These are phyloP conservation scores for Engystomops pustulosus DNA, from an alignment of 2,113 vertebrate species.

Conservation along the genomic window DNA sequence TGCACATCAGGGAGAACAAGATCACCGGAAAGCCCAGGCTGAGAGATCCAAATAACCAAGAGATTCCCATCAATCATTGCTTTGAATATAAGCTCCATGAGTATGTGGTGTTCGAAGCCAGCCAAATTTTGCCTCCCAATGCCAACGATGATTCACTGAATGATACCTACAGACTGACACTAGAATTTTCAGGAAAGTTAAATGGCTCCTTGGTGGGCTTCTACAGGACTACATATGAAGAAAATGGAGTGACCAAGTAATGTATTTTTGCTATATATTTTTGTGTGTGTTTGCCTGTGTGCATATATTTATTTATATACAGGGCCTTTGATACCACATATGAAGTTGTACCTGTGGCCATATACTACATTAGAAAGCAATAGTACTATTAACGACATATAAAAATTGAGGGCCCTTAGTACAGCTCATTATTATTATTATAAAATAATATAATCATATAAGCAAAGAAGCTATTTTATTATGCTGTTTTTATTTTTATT, in stretches of 20 bases:
- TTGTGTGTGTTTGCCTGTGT: no score
- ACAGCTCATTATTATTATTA: background rate
- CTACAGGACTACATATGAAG: conserved; percentile 88
- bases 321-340: no score
- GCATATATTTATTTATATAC: no score
- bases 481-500: background rate
- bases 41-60: background rate
- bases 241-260: conserved; percentile 81
- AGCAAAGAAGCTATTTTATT: background rate
- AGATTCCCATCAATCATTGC: conserved; percentile 75
- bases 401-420: background rate
- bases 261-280: conserved; percentile 36
- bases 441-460: background rate
- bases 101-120: conserved; percentile 84
- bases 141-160: conserved; percentile 66
- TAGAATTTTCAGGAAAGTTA: conserved; percentile 90
- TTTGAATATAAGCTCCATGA: conserved; percentile 83
- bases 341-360: background rate
- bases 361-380: background rate
- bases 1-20: conserved; percentile 87
- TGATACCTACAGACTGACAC: conserved; percentile 76
- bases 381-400: background rate
- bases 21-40: conserved; percentile 78
- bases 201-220: conserved; percentile 94
- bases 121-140: background rate